Percentiles rank a stretch among this genome's conserved stretches.
These are phyloP conservation scores for Drosophila aldrichi DNA, from an alignment of 2,888 invertebrate species.

Conservation along the genomic window DNA sequence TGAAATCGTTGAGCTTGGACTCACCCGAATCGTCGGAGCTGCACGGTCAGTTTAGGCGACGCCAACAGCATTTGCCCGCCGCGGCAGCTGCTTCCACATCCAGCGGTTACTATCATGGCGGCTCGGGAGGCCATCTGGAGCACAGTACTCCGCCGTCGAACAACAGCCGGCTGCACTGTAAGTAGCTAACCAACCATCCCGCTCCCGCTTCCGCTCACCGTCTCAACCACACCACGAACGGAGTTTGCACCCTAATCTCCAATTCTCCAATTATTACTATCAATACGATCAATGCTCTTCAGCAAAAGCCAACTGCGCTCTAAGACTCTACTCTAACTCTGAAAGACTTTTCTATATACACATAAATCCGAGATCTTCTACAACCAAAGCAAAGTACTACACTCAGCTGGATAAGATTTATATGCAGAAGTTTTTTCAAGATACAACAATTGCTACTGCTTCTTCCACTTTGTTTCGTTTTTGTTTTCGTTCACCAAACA, in stretches of 20 bases:
- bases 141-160: constrained; percentile 86
- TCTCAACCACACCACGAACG: constrained; percentile 25
- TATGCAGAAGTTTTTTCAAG: neutral
- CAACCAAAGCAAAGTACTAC: neutral
- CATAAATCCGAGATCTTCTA: neutral
- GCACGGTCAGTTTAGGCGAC: constrained; percentile 90
- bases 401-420: constrained; percentile 15
- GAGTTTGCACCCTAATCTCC: constrained; percentile 40
- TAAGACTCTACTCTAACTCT: constrained; percentile 14
- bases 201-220: constrained; percentile 35
- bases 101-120: constrained; percentile 83
- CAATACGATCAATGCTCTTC: constrained; percentile 2
- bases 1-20: constrained; percentile 99
- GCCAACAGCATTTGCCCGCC: constrained; percentile 88
- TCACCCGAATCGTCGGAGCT: constrained; percentile 96
- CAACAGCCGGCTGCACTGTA: constrained; percentile 88
- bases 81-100: constrained; percentile 86
- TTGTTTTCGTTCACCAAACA: constrained; percentile 1
- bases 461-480: neutral
- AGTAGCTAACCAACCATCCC: constrained; percentile 82
- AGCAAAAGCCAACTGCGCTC: constrained; percentile 11
- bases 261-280: constrained; percentile 5
- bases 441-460: constrained; percentile 18
- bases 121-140: constrained; percentile 85
- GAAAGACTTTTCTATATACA: constrained; percentile 18